These are phyloP conservation scores for Equus quagga DNA, from an alignment of 2,113 vertebrate species.

Conservation along the genomic window DNA sequence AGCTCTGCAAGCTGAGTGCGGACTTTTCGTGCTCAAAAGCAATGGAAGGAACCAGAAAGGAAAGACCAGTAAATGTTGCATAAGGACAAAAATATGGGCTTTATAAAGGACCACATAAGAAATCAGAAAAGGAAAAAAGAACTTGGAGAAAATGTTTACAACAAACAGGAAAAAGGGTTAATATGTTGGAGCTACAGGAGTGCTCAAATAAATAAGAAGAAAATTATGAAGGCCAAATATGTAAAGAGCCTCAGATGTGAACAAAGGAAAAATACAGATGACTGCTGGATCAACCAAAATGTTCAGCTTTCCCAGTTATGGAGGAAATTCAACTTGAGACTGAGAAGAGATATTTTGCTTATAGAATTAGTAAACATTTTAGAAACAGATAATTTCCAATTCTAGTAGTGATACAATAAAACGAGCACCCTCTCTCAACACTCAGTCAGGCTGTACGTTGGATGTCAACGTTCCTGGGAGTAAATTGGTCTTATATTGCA, in stretches of 20 bases:
- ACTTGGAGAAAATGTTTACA: not conserved
- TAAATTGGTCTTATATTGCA: not conserved
- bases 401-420: too few species aligned
- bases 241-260: not conserved
- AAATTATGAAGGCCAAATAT: not conserved
- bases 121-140: not conserved
- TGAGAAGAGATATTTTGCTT: not conserved
- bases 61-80: not conserved
- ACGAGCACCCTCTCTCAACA: not conserved
- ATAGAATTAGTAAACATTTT: not conserved
- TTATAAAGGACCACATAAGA: not conserved
- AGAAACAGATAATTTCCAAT: not conserved
- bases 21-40: not conserved
- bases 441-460: not conserved
- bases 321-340: too few species aligned
- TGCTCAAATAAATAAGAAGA: not conserved
- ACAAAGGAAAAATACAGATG: too few species aligned
- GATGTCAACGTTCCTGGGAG: not conserved
- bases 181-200: not conserved
- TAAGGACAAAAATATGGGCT: not conserved
- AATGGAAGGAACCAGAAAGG: not conserved
- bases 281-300: accelerated
- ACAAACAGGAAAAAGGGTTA: not conserved
- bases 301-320: not conserved
- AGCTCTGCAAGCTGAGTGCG: not conserved